phyloP scores from a whole-genome alignment of 64 coral and sea anemone species.

The Stichodactyla helianthus region DNA sequence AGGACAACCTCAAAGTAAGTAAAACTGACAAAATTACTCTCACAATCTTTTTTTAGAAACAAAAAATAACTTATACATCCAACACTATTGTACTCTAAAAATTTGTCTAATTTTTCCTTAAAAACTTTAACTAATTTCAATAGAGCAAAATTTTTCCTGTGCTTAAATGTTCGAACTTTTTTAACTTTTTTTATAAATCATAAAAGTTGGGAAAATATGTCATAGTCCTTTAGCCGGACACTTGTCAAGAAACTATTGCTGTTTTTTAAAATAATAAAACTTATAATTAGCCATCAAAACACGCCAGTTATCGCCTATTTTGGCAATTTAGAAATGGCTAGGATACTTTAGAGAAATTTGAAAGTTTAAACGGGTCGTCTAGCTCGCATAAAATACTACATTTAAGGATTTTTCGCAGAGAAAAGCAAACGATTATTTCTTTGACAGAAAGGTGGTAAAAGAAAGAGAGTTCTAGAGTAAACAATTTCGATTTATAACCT shows the following conservation, averaged over 20 bases:
- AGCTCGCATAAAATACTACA: not conserved
- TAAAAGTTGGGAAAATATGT: not conserved
- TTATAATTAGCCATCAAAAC: not conserved
- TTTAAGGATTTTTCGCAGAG: not conserved
- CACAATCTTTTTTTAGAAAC: not conserved
- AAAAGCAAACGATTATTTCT: not conserved
- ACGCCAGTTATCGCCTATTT: slow-evolving; percentile 16
- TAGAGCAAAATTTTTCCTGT: no score
- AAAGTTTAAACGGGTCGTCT: not conserved
- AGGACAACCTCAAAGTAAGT: slow-evolving; percentile 37
- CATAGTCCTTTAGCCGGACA: no score
- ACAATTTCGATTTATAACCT: not conserved
- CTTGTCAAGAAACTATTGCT: not conserved
- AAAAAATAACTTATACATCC: no score
- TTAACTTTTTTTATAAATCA: no score
- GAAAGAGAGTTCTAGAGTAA: slow-evolving; percentile 12
- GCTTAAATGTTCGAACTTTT: no score
- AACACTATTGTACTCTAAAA: not conserved
- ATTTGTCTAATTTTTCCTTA: not conserved
- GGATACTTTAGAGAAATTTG: slow-evolving; percentile 3
- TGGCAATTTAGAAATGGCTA: not conserved
- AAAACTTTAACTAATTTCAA: no score
- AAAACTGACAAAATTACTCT: not conserved
- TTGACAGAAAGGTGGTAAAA: slow-evolving; percentile 8
- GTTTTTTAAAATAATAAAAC: not conserved